A percentile compares a stretch with the other conserved stretches of the same genome.
These are phyloP conservation scores for Campoletis sonorensis DNA, from an alignment of 1,140 invertebrate genomes.

Conservation along the genomic window DNA sequence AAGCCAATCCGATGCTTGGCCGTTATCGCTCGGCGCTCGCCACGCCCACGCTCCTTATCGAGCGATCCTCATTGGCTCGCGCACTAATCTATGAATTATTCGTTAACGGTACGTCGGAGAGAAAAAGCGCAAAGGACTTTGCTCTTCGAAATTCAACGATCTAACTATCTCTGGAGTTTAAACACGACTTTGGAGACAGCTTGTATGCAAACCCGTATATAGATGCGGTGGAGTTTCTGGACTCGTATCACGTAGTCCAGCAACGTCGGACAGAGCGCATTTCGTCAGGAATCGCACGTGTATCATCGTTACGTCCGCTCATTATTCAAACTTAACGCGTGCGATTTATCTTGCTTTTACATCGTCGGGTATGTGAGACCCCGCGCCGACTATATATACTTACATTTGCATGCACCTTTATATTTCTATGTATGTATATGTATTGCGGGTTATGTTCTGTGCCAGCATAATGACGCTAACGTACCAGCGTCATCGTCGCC, in stretches of 20 bases:
- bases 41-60: too few species aligned
- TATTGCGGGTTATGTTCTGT: constrained; percentile 11
- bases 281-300: constrained; percentile 27
- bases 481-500: constrained; percentile 40
- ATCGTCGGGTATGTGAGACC: constrained; percentile 68
- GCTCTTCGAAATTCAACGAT: too few species aligned
- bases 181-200: too few species aligned
- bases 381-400: constrained; percentile 61
- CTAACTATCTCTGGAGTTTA: too few species aligned
- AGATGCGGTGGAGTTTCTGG: neutral
- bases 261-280: neutral
- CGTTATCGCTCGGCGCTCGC: too few species aligned
- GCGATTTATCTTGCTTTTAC: constrained; percentile 71
- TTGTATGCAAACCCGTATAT: too few species aligned
- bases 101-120: too few species aligned
- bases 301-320: constrained; percentile 66
- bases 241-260: constrained; percentile 32
- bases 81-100: too few species aligned
- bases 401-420: neutral
- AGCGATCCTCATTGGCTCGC: too few species aligned
- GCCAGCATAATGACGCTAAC: constrained; percentile 28
- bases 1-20: too few species aligned
- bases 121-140: too few species aligned
- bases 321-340: constrained; percentile 72
- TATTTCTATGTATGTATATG: neutral